These are phyloP conservation scores for Archaeoteleia sp. DNA, from an alignment of 2,888 invertebrate genomes.

Conservation along the genomic window DNA sequence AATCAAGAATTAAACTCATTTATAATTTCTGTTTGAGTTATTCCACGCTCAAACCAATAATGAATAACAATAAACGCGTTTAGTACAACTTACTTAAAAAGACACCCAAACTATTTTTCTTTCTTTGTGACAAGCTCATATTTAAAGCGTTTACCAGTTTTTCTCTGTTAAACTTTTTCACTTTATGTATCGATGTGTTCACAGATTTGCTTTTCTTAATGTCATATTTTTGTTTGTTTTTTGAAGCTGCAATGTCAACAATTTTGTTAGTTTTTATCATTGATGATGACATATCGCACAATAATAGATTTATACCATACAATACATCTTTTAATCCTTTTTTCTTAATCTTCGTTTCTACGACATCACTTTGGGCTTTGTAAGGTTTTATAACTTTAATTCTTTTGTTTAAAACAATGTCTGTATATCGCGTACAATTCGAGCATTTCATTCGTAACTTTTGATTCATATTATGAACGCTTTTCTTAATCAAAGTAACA, in stretches of 20 bases:
- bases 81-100: constrained; percentile 66
- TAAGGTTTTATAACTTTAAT: constrained; percentile 41
- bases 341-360: constrained; percentile 57
- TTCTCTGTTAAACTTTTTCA: constrained; percentile 61
- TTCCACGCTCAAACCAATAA: no score
- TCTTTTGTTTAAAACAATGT: constrained; percentile 54
- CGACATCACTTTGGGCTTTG: neutral
- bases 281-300: constrained; percentile 4
- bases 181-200: constrained; percentile 56
- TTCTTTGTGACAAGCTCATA: constrained; percentile 50
- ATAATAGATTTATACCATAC: constrained; percentile 72
- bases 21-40: no score
- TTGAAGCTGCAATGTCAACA: neutral
- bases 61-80: constrained; percentile 19
- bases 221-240: constrained; percentile 23
- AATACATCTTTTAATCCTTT: constrained; percentile 72
- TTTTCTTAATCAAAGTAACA: constrained; percentile 2
- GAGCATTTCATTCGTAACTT: constrained; percentile 64
- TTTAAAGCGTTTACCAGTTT: constrained; percentile 64
- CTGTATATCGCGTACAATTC: constrained; percentile 61
- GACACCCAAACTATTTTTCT: constrained; percentile 61
- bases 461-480: constrained; percentile 58
- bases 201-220: constrained; percentile 36
- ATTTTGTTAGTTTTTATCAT: constrained; percentile 3
- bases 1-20: no score